Evolutionary conservation across 2,888 invertebrate genomes (phyloP).

Genomic region (Coecobrya sp.): DNA sequence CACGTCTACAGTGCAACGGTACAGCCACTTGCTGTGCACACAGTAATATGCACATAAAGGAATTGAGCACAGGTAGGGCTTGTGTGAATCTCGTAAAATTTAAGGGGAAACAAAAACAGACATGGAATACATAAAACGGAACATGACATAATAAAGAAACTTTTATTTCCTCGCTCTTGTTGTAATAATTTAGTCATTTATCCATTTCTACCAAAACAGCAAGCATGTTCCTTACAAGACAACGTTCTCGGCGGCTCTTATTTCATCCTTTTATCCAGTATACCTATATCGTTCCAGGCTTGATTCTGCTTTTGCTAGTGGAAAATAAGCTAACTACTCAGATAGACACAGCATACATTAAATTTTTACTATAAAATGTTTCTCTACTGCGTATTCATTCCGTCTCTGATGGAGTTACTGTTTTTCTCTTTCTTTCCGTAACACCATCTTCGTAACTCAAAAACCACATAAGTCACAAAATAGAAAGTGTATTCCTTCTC

Average conservation of each 20-base stretch:
- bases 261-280: neutral
- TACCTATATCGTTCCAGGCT: no score
- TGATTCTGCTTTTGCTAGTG: neutral
- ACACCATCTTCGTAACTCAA: no score
- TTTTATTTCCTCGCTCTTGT: constrained; percentile 36
- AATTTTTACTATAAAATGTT: neutral
- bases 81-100: constrained; percentile 24
- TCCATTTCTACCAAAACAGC: neutral
- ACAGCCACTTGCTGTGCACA: neutral
- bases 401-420: neutral
- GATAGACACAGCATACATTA: neutral
- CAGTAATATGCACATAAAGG: neutral
- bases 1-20: neutral
- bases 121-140: constrained; percentile 8
- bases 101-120: constrained; percentile 10
- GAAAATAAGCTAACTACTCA: neutral
- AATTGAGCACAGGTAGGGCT: neutral
- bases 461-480: neutral
- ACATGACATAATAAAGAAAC: constrained; percentile 57
- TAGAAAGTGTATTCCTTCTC: neutral
- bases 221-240: neutral
- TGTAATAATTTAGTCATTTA: constrained; percentile 62
- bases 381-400: neutral
- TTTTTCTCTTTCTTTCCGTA: neutral
- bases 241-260: neutral